Percentiles rank a stretch among this genome's conserved stretches.
Evolutionary conservation across 2,797 vertebrate genomes (phyloP).

Genomic region (Myotis daubentonii): DNA sequence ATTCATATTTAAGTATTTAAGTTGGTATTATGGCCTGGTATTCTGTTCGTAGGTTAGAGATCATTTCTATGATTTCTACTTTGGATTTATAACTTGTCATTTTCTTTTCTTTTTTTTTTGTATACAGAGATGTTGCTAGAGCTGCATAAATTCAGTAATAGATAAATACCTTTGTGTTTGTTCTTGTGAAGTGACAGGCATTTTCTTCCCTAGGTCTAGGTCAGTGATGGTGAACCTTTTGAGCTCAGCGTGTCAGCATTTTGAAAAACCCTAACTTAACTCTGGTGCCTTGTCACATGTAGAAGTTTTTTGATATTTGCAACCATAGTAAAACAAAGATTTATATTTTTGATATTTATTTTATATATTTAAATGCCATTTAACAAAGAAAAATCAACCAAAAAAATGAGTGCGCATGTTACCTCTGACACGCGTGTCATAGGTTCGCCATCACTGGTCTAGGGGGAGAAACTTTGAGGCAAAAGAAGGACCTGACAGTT

Average conservation of each 20-base stretch:
- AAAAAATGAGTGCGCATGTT: too few relatives aligned
- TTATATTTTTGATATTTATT: too few relatives aligned
- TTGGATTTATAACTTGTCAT: conserved; percentile 8
- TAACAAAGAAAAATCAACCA: too few relatives aligned
- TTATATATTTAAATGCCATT: too few relatives aligned
- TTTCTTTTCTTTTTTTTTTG: background rate
- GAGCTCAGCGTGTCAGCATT: too few relatives aligned
- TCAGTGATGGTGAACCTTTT: too few relatives aligned
- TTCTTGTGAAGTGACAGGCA: background rate
- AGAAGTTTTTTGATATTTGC: too few relatives aligned
- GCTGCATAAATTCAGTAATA: conserved; percentile 21
- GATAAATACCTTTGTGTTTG: conserved; percentile 15
- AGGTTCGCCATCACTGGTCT: too few relatives aligned
- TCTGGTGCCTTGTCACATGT: too few relatives aligned
- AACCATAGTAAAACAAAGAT: too few relatives aligned
- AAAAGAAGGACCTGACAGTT: background rate
- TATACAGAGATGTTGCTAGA: conserved; percentile 17
- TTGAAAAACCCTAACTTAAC: too few relatives aligned
- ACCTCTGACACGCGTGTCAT: too few relatives aligned
- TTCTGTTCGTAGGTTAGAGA: background rate
- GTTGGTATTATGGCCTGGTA: background rate
- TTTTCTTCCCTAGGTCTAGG: background rate
- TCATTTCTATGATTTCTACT: conserved; percentile 45
- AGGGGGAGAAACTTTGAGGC: background rate
- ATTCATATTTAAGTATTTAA: conserved; percentile 7